Percentiles rank a stretch among this genome's conserved stretches.
Conservation (phyloP, 2,113 vertebrate species). For the Silurus glanis region DNA sequence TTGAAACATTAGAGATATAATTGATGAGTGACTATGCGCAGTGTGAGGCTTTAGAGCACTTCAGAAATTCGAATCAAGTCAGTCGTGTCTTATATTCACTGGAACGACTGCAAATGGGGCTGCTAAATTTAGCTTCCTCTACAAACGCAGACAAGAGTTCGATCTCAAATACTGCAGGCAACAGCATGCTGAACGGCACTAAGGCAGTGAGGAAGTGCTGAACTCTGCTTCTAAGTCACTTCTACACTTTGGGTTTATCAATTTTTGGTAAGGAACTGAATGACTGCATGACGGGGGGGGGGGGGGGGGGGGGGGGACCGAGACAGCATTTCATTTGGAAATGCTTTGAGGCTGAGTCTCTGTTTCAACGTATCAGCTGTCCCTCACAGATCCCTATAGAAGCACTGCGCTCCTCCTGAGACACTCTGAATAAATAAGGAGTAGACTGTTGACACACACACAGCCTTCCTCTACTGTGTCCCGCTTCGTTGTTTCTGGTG, state of each 20-base stretch:
- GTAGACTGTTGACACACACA: not conserved
- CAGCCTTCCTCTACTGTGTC: not conserved
- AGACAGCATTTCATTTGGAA: slow-evolving; percentile 30
- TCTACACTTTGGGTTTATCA: slow-evolving; percentile 15
- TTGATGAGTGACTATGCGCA: slow-evolving; percentile 22
- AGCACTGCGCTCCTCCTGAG: slow-evolving; percentile 28
- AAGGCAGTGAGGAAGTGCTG: slow-evolving; percentile 11
- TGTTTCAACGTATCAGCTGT: slow-evolving; percentile 49
- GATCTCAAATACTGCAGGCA: slow-evolving; percentile 18
- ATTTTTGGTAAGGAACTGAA: not conserved
- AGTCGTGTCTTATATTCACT: slow-evolving; percentile 16
- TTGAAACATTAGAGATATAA: slow-evolving; percentile 40
- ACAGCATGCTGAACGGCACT: slow-evolving; percentile 19
- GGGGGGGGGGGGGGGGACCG: not conserved
- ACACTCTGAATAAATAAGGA: slow-evolving; percentile 51
- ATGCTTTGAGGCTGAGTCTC: slow-evolving; percentile 32
- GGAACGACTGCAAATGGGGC: slow-evolving; percentile 24
- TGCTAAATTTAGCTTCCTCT: slow-evolving; percentile 50
- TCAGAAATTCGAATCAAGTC: slow-evolving; percentile 48
- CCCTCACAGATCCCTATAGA: slow-evolving; percentile 40
- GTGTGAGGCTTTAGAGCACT: not conserved
- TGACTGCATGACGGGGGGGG: no score
- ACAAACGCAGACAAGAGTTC: slow-evolving; percentile 33
- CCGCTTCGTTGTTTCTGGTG: not conserved
- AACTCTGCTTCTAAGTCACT: not conserved